Percentiles rank a stretch among this genome's conserved stretches.
phyloP scores from a whole-genome alignment of 2,888 invertebrate species.

The Yponomeuta malinellus region DNA sequence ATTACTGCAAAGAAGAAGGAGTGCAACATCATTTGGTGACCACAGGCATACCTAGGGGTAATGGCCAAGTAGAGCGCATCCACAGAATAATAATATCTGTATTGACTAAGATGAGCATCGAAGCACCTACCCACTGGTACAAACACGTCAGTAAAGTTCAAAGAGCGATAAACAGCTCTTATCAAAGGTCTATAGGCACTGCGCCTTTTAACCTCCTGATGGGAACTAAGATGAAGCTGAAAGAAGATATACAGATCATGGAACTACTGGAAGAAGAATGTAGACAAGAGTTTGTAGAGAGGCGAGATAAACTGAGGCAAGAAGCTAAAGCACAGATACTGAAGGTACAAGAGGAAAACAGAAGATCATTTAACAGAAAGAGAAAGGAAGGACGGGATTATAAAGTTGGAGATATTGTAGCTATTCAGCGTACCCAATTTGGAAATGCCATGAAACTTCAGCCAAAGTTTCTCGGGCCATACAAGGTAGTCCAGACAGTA shows the following conservation, averaged over 20 bases:
- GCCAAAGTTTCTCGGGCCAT: constrained; percentile 20
- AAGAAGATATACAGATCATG: background rate
- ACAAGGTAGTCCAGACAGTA: constrained; percentile 15
- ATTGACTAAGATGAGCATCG: background rate
- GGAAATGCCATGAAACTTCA: constrained; percentile 20
- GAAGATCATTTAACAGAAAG: constrained; percentile 13
- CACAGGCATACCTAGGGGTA: too few species aligned
- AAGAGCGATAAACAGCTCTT: constrained; percentile 21
- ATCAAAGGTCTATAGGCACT: constrained; percentile 18
- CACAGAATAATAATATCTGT: too few species aligned
- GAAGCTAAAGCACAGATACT: constrained; percentile 10
- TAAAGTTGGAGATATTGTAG: too few species aligned
- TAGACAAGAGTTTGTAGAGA: background rate
- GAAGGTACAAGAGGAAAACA: too few species aligned
- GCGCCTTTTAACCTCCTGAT: constrained; percentile 22
- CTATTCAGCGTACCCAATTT: constrained; percentile 20
- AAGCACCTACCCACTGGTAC: constrained; percentile 35
- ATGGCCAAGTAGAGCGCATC: too few species aligned
- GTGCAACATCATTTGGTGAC: too few species aligned
- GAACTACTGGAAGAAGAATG: constrained; percentile 12
- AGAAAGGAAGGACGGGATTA: too few species aligned
- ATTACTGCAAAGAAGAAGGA: too few species aligned
- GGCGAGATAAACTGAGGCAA: constrained; percentile 19
- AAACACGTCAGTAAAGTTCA: constrained; percentile 19
- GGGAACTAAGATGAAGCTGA: too few species aligned